Evolutionary conservation across 2,797 vertebrate species (phyloP), one percentile per base, ranked within the genome.

Genomic region (Coranthus polyacanthus): DNA sequence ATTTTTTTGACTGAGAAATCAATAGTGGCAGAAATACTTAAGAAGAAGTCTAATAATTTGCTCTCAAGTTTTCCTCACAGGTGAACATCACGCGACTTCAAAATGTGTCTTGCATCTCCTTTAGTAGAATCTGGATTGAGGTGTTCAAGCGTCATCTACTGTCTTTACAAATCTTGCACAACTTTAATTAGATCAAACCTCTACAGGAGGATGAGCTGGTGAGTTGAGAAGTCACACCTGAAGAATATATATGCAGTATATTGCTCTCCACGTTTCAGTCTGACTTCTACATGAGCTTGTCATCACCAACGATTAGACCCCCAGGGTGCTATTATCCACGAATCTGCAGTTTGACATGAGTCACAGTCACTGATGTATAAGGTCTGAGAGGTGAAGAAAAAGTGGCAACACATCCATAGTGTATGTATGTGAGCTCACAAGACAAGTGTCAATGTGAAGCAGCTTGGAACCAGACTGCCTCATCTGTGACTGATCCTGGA

Each of bases 211-310:
- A 39, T 41, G 16, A 59, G 39, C n/a, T 36, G 29, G 16, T 49
- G 15, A n/a, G n/a, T n/a, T n/a, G n/a, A n/a, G n/a, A n/a, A n/a
- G n/a, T n/a, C n/a, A n/a, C n/a, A n/a, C n/a, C 3, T 26, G n/a
- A 15, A 29, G 32, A 20, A 11, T 37, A 7, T 17, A 15, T 12
- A n/a, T 21, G 16, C 34, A 38, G 17, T 34, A 26, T 49, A 49
- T 55, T 26, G 45, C 60, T 59, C 41, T 54, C 3, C 18, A 44
- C 18, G 42, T 52, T 69, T 47, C 7, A 37, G 17, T 37, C 2
- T 50, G 18, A 54, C 42, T 47, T 56, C 26, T 54, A 16, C 42
- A 26, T 58, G 18, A 72, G 49, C 42, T 68, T 57, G 52, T 72
- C 17, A 66, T 65, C 24, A 45, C 13, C 36, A 50, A 3, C 2